Conservation (phyloP, 1,140 invertebrate genomes). For the Pogonus chalceus region DNA sequence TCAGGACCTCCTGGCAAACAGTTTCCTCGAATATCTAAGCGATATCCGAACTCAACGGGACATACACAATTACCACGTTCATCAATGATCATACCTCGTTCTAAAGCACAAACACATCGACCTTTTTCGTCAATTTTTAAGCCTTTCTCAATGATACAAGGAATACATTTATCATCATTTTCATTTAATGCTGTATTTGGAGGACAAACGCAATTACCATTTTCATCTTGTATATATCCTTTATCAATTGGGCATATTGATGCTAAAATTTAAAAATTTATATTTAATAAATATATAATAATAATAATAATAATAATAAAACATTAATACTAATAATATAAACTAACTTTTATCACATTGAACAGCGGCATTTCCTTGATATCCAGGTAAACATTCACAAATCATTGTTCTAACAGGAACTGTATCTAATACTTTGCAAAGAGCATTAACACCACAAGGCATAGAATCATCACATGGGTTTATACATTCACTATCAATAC, state of each 20-base stretch:
- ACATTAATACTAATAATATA: background rate
- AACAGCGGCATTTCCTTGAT: constrained; percentile 68
- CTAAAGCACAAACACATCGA: constrained; percentile 67
- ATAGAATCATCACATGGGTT: constrained; percentile 72
- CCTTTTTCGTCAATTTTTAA: constrained; percentile 64
- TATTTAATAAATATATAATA: background rate
- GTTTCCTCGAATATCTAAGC: constrained; percentile 50
- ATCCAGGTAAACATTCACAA: constrained; percentile 77
- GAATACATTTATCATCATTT: constrained; percentile 62
- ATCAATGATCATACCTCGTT: constrained; percentile 62
- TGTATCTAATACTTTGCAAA: constrained; percentile 71
- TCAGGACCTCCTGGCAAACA: constrained; percentile 51
- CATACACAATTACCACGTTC: constrained; percentile 70
- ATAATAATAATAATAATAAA: background rate
- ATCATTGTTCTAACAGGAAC: constrained; percentile 77
- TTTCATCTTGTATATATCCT: constrained; percentile 55
- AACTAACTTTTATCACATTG: constrained; percentile 60
- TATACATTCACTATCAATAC: constrained; percentile 67
- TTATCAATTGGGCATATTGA: constrained; percentile 57
- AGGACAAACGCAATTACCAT: constrained; percentile 65
- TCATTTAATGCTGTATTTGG: constrained; percentile 63
- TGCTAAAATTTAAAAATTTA: constrained; percentile 36
- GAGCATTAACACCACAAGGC: constrained; percentile 72
- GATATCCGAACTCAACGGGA: constrained; percentile 58
- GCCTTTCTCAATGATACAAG: constrained; percentile 59